Evolutionary conservation across 2,888 invertebrate genomes (phyloP), one percentile per base, ranked within the genome.

Genomic region (Phyllotreta cruciferae): DNA sequence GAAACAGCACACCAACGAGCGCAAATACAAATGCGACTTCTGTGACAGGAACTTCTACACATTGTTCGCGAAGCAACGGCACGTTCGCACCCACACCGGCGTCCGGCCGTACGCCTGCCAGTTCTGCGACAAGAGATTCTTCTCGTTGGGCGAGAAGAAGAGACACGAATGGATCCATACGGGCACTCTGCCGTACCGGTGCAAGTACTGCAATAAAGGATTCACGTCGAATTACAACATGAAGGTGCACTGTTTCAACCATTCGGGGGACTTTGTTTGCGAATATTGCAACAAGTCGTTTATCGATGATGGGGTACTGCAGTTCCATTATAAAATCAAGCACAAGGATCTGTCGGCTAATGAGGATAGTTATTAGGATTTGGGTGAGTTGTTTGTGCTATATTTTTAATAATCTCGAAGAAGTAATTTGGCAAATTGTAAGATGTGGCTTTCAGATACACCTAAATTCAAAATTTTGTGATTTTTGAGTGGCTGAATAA

Each of bases 51-150:
- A 58, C 4, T 74, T 74, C 62, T 70, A 69, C 13, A 74, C 73
- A 55, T 53, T 66, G 34, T 70, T 69, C 47, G 91, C 91, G 76
- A 83, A 92, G 71, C 92, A 92, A 78, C 82, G 91, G 71, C 92
- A 92, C 81, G 90, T 90, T 4, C 80, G 91, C 70, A 92, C 90
- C 54, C 91, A 92, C 76, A 92, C 92, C 66, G 91, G 91, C 34
- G 89, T 90, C 4, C 83, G 90, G 34, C 91, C 91, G 0, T 92
- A 90, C 83, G 89, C 88, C 73, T 92, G 92, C 78, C 85, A 86
- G 70, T 82, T 85, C 63, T 92, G 92, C 77, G 89, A 88, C 70
- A 91, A 91, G 76, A 88, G 89, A 13, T 92, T 92, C 81, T 91
- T 91, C 1, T 91, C 92, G 74, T 83, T 90, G 56, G 91, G 91